Evolutionary conservation across 2,797 vertebrate genomes (phyloP).

Genomic region (Galaxias olidus): DNA sequence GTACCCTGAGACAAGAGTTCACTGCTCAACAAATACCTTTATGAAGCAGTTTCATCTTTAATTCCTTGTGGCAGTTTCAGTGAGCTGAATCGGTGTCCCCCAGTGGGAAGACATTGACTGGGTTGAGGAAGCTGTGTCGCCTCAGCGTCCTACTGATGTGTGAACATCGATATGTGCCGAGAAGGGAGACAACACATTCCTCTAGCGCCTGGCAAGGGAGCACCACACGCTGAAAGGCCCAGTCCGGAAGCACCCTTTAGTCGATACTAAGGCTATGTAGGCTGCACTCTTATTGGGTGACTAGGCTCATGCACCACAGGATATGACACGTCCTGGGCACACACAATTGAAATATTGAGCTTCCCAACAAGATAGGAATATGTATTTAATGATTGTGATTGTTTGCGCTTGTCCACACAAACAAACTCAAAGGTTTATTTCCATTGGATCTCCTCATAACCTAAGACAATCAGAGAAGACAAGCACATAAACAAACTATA

Average conservation of each 20-base stretch:
- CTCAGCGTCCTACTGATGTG: constrained; percentile 56
- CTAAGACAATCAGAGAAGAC: too few species aligned
- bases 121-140: constrained; percentile 45
- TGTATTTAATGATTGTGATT: too few species aligned
- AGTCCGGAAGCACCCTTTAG: constrained; percentile 70
- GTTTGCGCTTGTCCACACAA: too few species aligned
- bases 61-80: constrained; percentile 48
- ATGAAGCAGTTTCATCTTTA: constrained; percentile 4
- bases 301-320: constrained; percentile 29
- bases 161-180: constrained; percentile 57
- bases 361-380: too few species aligned
- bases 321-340: constrained; percentile 33
- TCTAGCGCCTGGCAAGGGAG: not conserved
- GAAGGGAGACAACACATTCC: not conserved
- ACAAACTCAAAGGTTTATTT: too few species aligned
- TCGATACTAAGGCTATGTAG: constrained; percentile 52
- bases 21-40: too few species aligned
- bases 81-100: constrained; percentile 41
- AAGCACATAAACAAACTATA: too few species aligned
- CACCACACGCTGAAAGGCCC: constrained; percentile 20
- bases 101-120: constrained; percentile 33
- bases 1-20: not conserved
- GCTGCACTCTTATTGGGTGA: constrained; percentile 42
- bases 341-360: constrained; percentile 39
- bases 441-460: too few species aligned